phyloP scores from a whole-genome alignment of 2,113 vertebrate species.

The Strix aluco region DNA sequence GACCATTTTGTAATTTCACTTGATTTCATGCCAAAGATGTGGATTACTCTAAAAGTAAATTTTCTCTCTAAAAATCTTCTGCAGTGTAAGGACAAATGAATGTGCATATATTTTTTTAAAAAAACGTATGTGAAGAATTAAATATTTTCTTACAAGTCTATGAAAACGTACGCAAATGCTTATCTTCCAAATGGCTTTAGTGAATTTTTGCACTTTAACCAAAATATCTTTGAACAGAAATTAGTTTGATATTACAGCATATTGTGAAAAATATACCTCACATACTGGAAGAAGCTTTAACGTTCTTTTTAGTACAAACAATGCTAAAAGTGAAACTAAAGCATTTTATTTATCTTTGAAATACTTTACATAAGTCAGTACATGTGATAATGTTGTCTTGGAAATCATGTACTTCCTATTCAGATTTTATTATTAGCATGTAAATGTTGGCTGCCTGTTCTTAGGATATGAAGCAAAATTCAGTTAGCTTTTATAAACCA shows the following conservation, averaged over 20 bases:
- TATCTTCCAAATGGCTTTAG: not conserved
- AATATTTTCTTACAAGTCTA: not conserved
- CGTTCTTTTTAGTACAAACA: not conserved
- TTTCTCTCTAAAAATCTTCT: not conserved
- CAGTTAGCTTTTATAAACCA: not conserved
- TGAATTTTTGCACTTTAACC: constrained; percentile 70
- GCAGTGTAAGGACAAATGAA: constrained; percentile 15
- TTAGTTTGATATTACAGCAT: constrained; percentile 10
- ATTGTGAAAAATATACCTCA: constrained; percentile 53
- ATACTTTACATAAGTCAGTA: not conserved
- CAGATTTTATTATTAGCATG: not conserved
- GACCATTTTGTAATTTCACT: constrained; percentile 10
- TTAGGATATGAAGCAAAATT: not conserved
- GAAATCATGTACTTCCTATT: constrained; percentile 2
- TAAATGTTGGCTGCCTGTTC: not conserved
- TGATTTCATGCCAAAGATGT: not conserved
- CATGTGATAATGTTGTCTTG: not conserved
- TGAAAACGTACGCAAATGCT: not conserved
- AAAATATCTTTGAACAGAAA: constrained; percentile 16
- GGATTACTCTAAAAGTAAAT: not conserved
- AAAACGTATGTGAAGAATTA: not conserved
- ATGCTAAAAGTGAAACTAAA: constrained; percentile 11
- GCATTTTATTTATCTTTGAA: constrained; percentile 28
- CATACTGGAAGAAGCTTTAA: constrained; percentile 32
- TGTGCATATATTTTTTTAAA: not conserved